Base-by-base conservation (phyloP, 2,888 invertebrate genomes). In the Baronia brevicornis region DNA sequence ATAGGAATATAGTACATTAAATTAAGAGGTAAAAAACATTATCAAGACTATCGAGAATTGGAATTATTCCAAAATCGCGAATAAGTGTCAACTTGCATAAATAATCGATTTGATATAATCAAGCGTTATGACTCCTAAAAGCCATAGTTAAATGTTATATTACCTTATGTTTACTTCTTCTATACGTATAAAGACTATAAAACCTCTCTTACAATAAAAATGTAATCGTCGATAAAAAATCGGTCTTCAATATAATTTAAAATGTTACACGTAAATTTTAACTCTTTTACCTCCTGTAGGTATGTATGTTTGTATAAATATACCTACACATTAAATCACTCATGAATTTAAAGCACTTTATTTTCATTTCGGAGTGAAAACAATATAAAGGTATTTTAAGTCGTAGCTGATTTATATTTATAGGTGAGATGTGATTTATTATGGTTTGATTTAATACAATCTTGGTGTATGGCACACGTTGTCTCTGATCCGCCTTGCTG, bases 381-480 rank as follows among this genome's bases (percentile, higher is more conserved):
- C 80, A 79, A 80, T 79, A 79, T 75, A 77, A 78, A 78, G 74
- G 73, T 79, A 64, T 75, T 82, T 79, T 79, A 72, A 72, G 78
- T 70, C 72, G 61, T 58, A 43, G 42, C 59, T 80, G 82, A 80
- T 80, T 80, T 84, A 84, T 79, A 67, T 65, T 80, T 79, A 77
- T 77, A 73, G 74, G 79, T 66, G 66, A 70, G 65, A 58, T 72
- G 72, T 79, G 78, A 84, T 82, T 78, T 82, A 84, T 69, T 58
- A 55, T 57, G 48, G 55, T 48, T 62, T 59, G 67, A 66, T 70
- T 71, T 69, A 68, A 71, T 70, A 79, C 68, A 71, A 69, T 66
- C 67, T 71, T 66, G 60, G 54, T 42, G 53, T 59, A 48, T 47
- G 48, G 43, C 36, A 51, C 38, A 45, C 42, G 36, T 34, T 41